Conservation (phyloP, 2,888 invertebrate genomes). For the Tetramorium bicarinatum region DNA sequence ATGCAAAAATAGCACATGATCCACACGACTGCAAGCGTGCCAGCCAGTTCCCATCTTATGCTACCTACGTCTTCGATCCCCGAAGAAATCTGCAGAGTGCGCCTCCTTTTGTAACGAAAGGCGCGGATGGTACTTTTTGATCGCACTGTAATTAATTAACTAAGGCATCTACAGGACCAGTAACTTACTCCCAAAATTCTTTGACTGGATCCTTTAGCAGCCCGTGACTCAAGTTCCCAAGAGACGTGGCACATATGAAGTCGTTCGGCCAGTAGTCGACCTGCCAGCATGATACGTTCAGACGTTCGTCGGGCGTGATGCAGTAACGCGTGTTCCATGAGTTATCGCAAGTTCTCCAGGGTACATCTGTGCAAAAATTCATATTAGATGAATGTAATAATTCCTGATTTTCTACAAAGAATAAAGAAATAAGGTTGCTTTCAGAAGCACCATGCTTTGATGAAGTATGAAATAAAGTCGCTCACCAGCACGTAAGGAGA, state of each 20-base stretch:
- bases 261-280: slow-evolving; percentile 83
- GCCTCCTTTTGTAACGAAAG: slow-evolving; percentile 89
- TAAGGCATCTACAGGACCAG: neutral
- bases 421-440: neutral
- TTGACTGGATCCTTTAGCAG: slow-evolving; percentile 96
- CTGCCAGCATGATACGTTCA: slow-evolving; percentile 91
- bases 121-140: neutral
- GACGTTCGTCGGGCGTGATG: slow-evolving; percentile 94
- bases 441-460: neutral
- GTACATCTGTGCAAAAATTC: slow-evolving; percentile 89
- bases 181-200: slow-evolving; percentile 99
- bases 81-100: slow-evolving; percentile 96
- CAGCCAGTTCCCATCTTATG: slow-evolving; percentile 97
- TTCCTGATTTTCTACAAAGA: neutral
- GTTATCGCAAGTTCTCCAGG: slow-evolving; percentile 97
- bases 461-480: neutral
- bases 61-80: slow-evolving; percentile 96
- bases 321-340: slow-evolving; percentile 97
- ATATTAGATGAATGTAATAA: slow-evolving; percentile 7
- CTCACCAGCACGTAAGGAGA: slow-evolving; percentile 94
- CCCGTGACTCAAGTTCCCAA: slow-evolving; percentile 90
- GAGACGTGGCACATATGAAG: slow-evolving; percentile 88
- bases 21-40: slow-evolving; percentile 97
- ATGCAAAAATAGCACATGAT: slow-evolving; percentile 99
- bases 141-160: neutral